Percentiles rank a stretch among this genome's conserved stretches.
These are phyloP conservation scores for Amphiprion percula DNA, from an alignment of 2,113 vertebrate genomes.

Conservation along the genomic window DNA sequence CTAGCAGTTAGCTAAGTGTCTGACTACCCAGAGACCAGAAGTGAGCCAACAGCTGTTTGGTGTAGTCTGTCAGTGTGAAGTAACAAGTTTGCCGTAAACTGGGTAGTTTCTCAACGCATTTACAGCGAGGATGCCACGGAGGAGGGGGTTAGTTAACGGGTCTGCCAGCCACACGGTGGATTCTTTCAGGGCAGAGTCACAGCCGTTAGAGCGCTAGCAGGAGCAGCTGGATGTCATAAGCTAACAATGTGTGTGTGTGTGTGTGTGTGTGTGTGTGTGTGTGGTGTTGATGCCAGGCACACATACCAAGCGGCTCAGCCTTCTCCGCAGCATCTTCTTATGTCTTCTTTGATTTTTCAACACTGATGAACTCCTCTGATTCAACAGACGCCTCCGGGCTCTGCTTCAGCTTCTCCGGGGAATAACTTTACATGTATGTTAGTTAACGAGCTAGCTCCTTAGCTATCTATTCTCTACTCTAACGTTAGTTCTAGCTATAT, in stretches of 20 bases:
- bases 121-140: too few species aligned
- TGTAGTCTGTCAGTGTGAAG: slow-evolving; percentile 1
- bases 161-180: not conserved
- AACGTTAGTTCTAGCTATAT: slow-evolving; percentile 74
- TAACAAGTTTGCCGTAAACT: slow-evolving; percentile 29
- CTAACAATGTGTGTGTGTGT: slow-evolving; percentile 50
- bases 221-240: slow-evolving; percentile 44
- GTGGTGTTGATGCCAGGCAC: slow-evolving; percentile 21
- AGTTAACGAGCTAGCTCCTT: slow-evolving; percentile 74
- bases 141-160: not conserved
- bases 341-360: slow-evolving; percentile 59
- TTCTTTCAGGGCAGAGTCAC: slow-evolving; percentile 18
- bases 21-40: not conserved
- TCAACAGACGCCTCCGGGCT: slow-evolving; percentile 69
- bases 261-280: slow-evolving; percentile 21
- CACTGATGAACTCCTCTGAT: slow-evolving; percentile 69
- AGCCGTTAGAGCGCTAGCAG: slow-evolving; percentile 47
- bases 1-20: slow-evolving; percentile 35
- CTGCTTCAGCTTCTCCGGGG: slow-evolving; percentile 58
- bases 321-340: slow-evolving; percentile 83
- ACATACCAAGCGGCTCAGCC: slow-evolving; percentile 84
- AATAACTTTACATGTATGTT: slow-evolving; percentile 84
- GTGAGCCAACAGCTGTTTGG: slow-evolving; percentile 37
- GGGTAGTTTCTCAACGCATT: not conserved
- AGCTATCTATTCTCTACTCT: slow-evolving; percentile 81